Evolutionary conservation across 30 jellyfish, hydroid and myxozoan species (phyloP), one percentile per base, ranked within the genome.

Genomic region (Aurelia sp.): DNA sequence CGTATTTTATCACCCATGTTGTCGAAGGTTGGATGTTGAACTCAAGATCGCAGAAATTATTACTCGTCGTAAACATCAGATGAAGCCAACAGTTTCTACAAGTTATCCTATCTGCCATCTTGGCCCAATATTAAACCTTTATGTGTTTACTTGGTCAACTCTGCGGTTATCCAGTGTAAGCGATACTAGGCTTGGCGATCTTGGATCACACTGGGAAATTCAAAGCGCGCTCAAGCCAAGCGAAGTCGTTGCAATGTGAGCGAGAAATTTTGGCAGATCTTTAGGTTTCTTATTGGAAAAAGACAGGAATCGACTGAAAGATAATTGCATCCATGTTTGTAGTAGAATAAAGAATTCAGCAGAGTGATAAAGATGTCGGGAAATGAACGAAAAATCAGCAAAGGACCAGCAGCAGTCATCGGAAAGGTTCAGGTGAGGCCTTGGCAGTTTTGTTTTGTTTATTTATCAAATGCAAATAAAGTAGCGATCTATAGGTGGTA

Each of bases 381-480:
- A 59, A 59, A 59, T 59, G 69, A 18, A 21, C 23, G 16, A 59
- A 59, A 59, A 59, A 21, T 18, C 69, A 59, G 69, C 69, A 59
- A 13, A 4, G 69, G 69, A 59, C 33, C 69, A 0, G 13, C 7
- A 59, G 69, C 23, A 59, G 69, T 21, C 69, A 59, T 15, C 33
- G 69, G 69, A 13, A 59, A 59, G 33, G 33, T 21, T 59, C 33
- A 18, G 69, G 69, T 59, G 31, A 59, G 69, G 69, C 69, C 69
- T 13, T 21, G 23, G 13, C 3, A 12, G 0, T 18, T 59, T 59
- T 59, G 69, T 13, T 59, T 59, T 59, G 69, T 59, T 59, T 59
- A 18, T 59, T 59, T 59, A n/a, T 44, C 55, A 44, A 44, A 44
- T 44, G 55, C 55, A 44, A 44, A 44, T 44, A 44, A 44, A 44